phyloP scores from a whole-genome alignment of 2,113 vertebrate genomes.

The Taxidea taxus region DNA sequence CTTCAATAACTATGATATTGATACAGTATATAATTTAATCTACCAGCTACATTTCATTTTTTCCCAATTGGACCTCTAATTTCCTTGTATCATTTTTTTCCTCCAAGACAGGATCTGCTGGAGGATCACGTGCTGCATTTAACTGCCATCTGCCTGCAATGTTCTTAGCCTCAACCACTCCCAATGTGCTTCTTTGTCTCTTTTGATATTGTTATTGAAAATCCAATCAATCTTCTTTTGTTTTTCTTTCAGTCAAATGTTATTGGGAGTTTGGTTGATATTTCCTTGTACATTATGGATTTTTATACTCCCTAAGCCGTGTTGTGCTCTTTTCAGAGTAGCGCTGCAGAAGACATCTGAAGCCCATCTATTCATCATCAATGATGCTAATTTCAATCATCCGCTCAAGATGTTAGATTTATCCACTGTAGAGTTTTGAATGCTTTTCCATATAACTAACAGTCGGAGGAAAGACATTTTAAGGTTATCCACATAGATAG shows the following conservation, averaged over 20 bases:
- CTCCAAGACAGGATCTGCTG: too few relatives aligned
- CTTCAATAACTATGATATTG: background rate
- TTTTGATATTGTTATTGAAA: background rate
- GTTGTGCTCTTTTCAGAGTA: background rate
- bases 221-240: background rate
- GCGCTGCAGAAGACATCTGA: background rate
- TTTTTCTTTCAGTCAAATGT: background rate
- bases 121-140: too few relatives aligned
- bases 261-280: background rate
- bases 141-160: background rate
- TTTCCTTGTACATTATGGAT: background rate
- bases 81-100: background rate
- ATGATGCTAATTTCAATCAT: background rate
- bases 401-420: background rate
- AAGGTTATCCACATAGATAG: background rate
- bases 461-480: background rate
- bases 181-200: background rate
- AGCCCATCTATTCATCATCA: background rate
- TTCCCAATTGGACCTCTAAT: background rate
- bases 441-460: background rate
- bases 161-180: background rate
- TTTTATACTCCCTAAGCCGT: background rate
- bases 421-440: too few relatives aligned
- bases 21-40: background rate
- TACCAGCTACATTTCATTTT: background rate